Percentiles rank a stretch among this genome's conserved stretches.
These are phyloP conservation scores for Spatula versicolor DNA, from an alignment of 2,797 vertebrate species.

Conservation along the genomic window DNA sequence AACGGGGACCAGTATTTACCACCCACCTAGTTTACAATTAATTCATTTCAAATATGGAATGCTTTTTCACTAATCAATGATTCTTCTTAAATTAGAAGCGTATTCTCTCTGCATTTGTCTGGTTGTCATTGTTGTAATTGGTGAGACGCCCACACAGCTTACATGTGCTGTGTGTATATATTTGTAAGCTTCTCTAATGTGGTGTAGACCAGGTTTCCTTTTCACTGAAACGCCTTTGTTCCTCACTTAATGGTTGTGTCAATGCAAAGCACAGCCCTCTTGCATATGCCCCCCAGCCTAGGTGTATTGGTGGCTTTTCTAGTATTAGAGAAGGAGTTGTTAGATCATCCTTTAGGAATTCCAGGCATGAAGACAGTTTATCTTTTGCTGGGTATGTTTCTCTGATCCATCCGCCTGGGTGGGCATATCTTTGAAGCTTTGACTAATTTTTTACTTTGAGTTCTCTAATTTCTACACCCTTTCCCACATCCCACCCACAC, in stretches of 20 bases:
- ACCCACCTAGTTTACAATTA: background rate
- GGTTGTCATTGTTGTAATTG: background rate
- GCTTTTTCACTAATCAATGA: background rate
- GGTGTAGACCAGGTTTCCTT: background rate
- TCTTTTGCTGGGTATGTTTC: background rate
- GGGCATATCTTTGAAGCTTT: background rate
- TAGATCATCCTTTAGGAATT: background rate
- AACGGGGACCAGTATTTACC: background rate
- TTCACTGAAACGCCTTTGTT: background rate
- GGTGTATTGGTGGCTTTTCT: background rate
- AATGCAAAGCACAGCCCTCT: background rate
- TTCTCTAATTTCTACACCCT: background rate
- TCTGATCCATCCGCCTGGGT: background rate
- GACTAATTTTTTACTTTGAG: background rate
- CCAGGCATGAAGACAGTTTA: background rate
- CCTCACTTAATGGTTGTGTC: background rate
- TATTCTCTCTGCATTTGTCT: background rate
- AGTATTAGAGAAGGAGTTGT: background rate
- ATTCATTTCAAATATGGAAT: background rate
- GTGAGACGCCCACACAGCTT: background rate
- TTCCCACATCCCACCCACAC: background rate
- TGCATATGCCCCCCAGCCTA: background rate
- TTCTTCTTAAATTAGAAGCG: background rate
- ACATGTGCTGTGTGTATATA: fast-evolving
- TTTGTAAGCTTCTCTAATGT: background rate